Base-by-base conservation (phyloP, 2,888 invertebrate species). In the Dolomedes plantarius region DNA sequence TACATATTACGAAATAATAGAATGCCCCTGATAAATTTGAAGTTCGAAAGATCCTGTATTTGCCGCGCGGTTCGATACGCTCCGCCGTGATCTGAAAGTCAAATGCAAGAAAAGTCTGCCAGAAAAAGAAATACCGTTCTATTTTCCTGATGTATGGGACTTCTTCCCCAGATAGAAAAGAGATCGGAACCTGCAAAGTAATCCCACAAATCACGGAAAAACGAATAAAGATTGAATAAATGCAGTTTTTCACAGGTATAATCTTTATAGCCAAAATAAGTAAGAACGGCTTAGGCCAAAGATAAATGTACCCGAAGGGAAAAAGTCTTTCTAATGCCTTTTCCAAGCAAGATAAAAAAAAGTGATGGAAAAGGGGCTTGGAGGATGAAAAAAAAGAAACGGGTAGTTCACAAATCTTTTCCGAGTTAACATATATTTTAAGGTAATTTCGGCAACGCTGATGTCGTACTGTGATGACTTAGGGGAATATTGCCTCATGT, bases 191-290 rank as follows among this genome's bases (percentile, higher is more conserved):
- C 23, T n/a, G 56, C n/a, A 23, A 23, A 23, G 56, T 16, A 56
- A 23, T 56, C 23, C 56, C 56, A 56, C 56, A 56, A 56, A 56
- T 56, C 56, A 56, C 56, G 23, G n/a, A 23, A 56, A 23, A 56
- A 23, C 19, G 23, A 56, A 23, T n/a, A 23, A 56, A 56, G 23
- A 56, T 56, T 56, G 56, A 56, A 56, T 56, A 56, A 56, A 23
- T 23, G 56, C 23, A 56, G 56, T 56, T 56, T 56, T 56, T 56
- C 56, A 56, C 23, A 23, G 56, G 19, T 23, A 23, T 56, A 56
- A 56, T 56, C 19, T 23, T 56, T 56, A 56, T 23, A 19, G 19
- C 56, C 1, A n/a, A 23, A 56, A 56, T 56, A 56, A 56, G 56
- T 56, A 56, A 7, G 19, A 16, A 2, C 7, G 56, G 56, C 56